phyloP scores from a whole-genome alignment of 2,113 vertebrate species.

The Meles meles region DNA sequence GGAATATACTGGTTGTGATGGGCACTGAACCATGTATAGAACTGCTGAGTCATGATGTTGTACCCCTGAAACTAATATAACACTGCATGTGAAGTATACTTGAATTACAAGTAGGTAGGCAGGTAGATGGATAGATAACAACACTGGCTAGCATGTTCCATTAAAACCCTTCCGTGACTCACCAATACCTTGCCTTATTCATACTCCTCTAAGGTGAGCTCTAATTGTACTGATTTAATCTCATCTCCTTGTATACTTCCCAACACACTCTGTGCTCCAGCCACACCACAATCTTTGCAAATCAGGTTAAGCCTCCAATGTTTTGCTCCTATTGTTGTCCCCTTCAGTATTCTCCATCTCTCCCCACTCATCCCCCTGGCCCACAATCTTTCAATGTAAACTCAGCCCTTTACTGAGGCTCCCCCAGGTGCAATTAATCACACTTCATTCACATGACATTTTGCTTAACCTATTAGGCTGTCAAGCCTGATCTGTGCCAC shows the following conservation, averaged over 20 bases:
- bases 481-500: background rate
- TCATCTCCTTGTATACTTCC: background rate
- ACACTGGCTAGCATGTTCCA: background rate
- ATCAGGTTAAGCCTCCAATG: background rate
- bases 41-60: background rate
- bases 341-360: background rate
- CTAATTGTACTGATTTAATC: background rate
- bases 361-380: background rate
- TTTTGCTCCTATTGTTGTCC: background rate
- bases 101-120: background rate
- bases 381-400: background rate
- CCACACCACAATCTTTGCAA: background rate
- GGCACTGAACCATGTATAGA: background rate
- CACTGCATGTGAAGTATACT: background rate
- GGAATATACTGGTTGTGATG: background rate
- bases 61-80: background rate
- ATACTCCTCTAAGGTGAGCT: background rate
- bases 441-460: background rate
- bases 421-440: background rate
- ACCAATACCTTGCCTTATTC: background rate
- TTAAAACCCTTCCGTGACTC: background rate
- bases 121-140: background rate
- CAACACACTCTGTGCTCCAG: background rate
- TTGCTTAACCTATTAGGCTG: background rate
- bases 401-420: background rate